A percentile compares a stretch with the other conserved stretches of the same genome.
phyloP scores from a whole-genome alignment of 2,797 vertebrate genomes.

The Antrozous pallidus region DNA sequence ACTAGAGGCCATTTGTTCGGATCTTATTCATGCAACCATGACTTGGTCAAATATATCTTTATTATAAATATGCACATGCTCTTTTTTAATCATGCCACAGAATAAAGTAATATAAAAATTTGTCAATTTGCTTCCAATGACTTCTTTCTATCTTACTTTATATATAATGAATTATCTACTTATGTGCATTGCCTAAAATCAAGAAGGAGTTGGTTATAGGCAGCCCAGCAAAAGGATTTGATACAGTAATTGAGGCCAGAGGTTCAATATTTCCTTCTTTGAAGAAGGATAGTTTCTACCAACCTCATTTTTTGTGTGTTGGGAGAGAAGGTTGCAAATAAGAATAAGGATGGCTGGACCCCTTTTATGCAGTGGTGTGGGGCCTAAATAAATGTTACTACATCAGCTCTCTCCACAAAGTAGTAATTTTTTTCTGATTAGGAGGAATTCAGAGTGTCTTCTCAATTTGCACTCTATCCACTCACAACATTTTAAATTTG shows the following conservation, averaged over 20 bases:
- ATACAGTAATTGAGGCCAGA: neutral
- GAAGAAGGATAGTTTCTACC: slow-evolving; percentile 8
- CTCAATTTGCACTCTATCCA: neutral
- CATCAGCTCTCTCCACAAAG: neutral
- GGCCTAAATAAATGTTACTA: neutral
- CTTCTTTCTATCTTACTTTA: neutral
- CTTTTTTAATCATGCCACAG: neutral
- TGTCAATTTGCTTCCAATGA: neutral
- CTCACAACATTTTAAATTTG: neutral
- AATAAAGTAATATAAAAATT: neutral
- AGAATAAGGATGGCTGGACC: neutral
- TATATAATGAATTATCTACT: neutral
- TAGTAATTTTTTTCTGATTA: neutral
- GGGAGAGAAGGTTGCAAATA: neutral
- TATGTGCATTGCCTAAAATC: neutral
- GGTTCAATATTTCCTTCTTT: neutral
- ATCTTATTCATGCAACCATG: neutral
- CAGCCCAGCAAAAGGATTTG: neutral
- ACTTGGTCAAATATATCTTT: neutral
- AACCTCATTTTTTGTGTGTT: neutral
- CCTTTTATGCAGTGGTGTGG: neutral
- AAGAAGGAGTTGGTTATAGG: neutral
- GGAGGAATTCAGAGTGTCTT: neutral
- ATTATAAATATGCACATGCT: neutral
- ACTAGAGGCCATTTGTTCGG: neutral